Conservation (phyloP, 2,888 invertebrate genomes). For the Stratiomys singularior region DNA sequence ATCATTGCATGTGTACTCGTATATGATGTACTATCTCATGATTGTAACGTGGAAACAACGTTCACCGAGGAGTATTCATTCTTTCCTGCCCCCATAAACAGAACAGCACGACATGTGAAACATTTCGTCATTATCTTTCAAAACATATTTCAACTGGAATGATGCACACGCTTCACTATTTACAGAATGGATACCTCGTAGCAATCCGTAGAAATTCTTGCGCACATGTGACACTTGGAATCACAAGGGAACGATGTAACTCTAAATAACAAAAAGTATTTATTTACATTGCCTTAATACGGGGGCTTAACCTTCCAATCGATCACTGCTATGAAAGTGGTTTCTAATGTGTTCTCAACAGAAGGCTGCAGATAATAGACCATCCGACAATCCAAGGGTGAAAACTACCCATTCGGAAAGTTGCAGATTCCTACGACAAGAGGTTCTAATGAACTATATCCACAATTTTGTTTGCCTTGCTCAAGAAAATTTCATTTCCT, state of each 20-base stretch:
- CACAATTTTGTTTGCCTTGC: too few species aligned
- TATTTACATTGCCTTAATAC: background rate
- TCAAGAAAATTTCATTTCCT: too few species aligned
- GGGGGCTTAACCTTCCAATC: slow-evolving; percentile 14
- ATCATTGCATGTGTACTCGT: too few species aligned
- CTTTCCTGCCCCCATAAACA: background rate
- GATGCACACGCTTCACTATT: background rate
- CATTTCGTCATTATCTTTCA: background rate
- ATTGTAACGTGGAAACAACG: background rate
- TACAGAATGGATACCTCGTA: too few species aligned
- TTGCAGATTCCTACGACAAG: background rate
- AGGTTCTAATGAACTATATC: too few species aligned
- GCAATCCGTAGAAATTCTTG: background rate
- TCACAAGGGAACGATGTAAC: too few species aligned
- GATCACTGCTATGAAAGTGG: background rate
- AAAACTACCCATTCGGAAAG: background rate
- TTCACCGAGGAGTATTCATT: background rate
- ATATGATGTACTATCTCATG: too few species aligned
- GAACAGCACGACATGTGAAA: slow-evolving; percentile 23
- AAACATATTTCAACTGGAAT: background rate
- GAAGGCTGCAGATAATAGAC: background rate
- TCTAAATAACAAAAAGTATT: background rate
- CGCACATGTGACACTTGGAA: background rate
- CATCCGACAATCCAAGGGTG: background rate
- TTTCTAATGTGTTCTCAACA: slow-evolving; percentile 6